Conservation (phyloP, 1,140 invertebrate genomes). For the Drosophila cardini region DNA sequence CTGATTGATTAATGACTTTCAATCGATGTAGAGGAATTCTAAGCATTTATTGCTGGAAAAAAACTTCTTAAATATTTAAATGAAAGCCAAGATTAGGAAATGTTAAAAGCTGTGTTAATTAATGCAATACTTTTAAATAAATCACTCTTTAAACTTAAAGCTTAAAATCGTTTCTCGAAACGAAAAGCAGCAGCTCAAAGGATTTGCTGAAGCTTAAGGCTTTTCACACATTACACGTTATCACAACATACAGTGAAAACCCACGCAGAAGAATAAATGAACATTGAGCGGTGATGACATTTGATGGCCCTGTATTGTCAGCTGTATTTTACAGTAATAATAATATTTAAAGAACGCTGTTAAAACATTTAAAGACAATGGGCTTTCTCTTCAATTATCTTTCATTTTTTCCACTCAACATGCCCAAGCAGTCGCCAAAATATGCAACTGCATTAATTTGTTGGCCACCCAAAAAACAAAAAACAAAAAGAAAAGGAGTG, state of each 20-base stretch:
- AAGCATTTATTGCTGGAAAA: too few species aligned
- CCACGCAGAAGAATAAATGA: neutral
- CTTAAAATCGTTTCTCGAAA: neutral
- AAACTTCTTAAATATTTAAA: too few species aligned
- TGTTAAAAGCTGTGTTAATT: too few species aligned
- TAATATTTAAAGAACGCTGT: slow-evolving; percentile 14
- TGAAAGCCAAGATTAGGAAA: too few species aligned
- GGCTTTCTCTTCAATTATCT: neutral
- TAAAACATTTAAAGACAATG: slow-evolving; percentile 31
- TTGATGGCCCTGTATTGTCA: slow-evolving; percentile 3
- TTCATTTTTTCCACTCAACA: neutral
- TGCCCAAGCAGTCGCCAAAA: slow-evolving; percentile 37
- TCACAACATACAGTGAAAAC: neutral
- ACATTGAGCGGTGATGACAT: slow-evolving; percentile 48
- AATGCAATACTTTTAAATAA: too few species aligned
- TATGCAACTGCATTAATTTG: slow-evolving; percentile 67
- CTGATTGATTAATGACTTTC: too few species aligned
- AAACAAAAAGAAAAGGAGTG: slow-evolving; percentile 30
- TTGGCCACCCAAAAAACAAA: slow-evolving; percentile 3
- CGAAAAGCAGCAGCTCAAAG: slow-evolving; percentile 1
- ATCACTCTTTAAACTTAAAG: neutral
- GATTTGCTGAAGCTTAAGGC: neutral
- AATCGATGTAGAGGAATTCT: too few species aligned
- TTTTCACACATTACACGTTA: slow-evolving; percentile 29
- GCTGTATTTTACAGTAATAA: slow-evolving; percentile 10